Percentiles rank a stretch among this genome's conserved stretches.
Conservation (phyloP, 2,888 invertebrate genomes). For the Leptogaster cylindrica region DNA sequence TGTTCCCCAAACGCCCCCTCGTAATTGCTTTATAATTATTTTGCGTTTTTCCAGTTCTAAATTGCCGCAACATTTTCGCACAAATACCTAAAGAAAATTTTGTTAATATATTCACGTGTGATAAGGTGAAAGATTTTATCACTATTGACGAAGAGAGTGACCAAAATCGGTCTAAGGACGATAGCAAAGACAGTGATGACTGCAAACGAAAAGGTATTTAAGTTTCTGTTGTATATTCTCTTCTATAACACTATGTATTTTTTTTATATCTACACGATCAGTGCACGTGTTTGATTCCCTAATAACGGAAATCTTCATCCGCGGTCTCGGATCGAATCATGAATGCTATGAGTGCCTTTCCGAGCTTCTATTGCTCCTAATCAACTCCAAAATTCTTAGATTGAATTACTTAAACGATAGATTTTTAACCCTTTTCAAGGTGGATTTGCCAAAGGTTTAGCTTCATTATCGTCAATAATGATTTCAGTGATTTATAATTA, state of each 20-base stretch:
- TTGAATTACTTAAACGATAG: constrained; percentile 70
- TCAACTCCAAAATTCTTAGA: constrained; percentile 66
- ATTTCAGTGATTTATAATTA: neutral
- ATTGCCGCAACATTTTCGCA: constrained; percentile 51
- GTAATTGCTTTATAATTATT: neutral
- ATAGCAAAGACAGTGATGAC: neutral
- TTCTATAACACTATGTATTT: neutral
- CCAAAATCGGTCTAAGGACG: neutral
- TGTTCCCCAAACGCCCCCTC: too few species aligned
- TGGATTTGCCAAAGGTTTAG: constrained; percentile 70
- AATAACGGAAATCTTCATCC: constrained; percentile 35
- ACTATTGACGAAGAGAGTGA: constrained; percentile 1
- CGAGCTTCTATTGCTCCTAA: constrained; percentile 62
- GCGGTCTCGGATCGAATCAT: constrained; percentile 44
- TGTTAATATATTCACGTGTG: constrained; percentile 48
- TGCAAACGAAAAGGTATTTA: neutral
- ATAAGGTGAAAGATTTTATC: constrained; percentile 49
- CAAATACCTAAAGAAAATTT: constrained; percentile 50
- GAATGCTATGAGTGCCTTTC: constrained; percentile 62
- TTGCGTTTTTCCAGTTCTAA: constrained; percentile 41
- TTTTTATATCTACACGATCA: constrained; percentile 24
- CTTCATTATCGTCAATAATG: neutral
- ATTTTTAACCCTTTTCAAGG: constrained; percentile 71
- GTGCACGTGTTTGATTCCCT: constrained; percentile 36
- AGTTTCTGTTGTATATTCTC: neutral